Conservation (phyloP, 30 jellyfish, hydroid and myxozoan species). For the Sanderia malayensis region DNA sequence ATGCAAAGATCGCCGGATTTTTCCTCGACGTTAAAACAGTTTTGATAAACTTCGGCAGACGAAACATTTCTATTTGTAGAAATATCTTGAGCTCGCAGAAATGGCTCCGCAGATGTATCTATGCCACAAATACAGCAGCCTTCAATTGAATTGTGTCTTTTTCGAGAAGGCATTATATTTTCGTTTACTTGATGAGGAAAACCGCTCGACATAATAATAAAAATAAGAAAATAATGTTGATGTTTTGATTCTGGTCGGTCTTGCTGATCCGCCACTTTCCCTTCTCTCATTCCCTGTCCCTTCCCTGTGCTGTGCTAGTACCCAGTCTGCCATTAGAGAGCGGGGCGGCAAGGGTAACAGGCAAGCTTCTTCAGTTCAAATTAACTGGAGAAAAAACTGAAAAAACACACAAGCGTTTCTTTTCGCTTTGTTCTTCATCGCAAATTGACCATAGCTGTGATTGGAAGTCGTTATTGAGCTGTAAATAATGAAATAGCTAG, state of each 20-base stretch:
- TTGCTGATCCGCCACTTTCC: neutral
- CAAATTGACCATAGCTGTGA: too few species aligned
- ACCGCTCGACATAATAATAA: neutral
- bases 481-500: neutral
- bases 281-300: constrained; percentile 5
- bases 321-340: too few species aligned
- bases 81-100: neutral
- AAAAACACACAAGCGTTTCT: too few species aligned
- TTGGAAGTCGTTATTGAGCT: too few species aligned
- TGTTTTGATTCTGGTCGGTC: neutral
- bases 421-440: too few species aligned
- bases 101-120: constrained; percentile 15
- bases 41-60: constrained; percentile 9
- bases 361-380: too few species aligned
- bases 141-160: constrained; percentile 39
- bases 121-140: constrained; percentile 58
- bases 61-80: neutral
- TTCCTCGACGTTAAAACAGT: constrained; percentile 34
- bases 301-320: too few species aligned
- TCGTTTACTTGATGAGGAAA: neutral
- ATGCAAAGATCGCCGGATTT: constrained; percentile 43
- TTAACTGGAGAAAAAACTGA: too few species aligned
- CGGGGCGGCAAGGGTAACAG: too few species aligned
- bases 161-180: constrained; percentile 33
- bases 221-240: neutral